A percentile compares a stretch with the other conserved stretches of the same genome.
phyloP scores from a whole-genome alignment of 2,797 vertebrate genomes.

The Cetoscarus ocellatus region DNA sequence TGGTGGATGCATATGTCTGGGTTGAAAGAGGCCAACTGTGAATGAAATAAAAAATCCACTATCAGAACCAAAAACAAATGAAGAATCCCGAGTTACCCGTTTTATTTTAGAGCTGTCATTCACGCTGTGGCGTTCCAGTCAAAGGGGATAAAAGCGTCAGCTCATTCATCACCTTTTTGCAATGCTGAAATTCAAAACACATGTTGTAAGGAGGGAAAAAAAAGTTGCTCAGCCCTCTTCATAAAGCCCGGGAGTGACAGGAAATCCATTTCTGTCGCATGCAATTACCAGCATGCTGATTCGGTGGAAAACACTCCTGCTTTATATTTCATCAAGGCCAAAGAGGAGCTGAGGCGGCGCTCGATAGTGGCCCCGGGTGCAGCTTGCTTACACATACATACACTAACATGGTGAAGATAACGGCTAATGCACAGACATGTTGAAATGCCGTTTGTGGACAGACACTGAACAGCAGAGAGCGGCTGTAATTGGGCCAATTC shows the following conservation, averaged over 20 bases:
- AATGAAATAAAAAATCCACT: background rate
- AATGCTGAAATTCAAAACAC: slow-evolving; percentile 56
- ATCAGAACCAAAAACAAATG: background rate
- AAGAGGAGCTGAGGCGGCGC: slow-evolving; percentile 63
- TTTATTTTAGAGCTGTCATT: slow-evolving; percentile 42
- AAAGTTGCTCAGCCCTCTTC: slow-evolving; percentile 61
- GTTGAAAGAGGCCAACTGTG: slow-evolving; percentile 1
- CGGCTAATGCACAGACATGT: background rate
- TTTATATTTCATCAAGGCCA: slow-evolving; percentile 78
- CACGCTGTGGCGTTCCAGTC: slow-evolving; percentile 46
- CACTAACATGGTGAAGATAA: background rate
- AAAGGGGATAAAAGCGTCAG: slow-evolving; percentile 40
- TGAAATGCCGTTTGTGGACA: background rate
- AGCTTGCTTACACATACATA: slow-evolving; percentile 1
- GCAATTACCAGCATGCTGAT: slow-evolving; percentile 84
- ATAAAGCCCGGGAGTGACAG: slow-evolving; percentile 76
- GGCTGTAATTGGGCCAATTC: no score
- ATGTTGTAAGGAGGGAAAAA: slow-evolving; percentile 39
- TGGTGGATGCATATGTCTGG: slow-evolving; percentile 18
- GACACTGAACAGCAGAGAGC: background rate
- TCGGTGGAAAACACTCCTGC: slow-evolving; percentile 68
- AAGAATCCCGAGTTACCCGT: background rate
- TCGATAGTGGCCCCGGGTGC: slow-evolving; percentile 48
- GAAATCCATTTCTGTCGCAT: slow-evolving; percentile 83
- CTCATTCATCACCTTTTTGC: slow-evolving; percentile 55